Conservation (phyloP, 2,113 vertebrate genomes). For the Calyptommatus sinebrachiatus region DNA sequence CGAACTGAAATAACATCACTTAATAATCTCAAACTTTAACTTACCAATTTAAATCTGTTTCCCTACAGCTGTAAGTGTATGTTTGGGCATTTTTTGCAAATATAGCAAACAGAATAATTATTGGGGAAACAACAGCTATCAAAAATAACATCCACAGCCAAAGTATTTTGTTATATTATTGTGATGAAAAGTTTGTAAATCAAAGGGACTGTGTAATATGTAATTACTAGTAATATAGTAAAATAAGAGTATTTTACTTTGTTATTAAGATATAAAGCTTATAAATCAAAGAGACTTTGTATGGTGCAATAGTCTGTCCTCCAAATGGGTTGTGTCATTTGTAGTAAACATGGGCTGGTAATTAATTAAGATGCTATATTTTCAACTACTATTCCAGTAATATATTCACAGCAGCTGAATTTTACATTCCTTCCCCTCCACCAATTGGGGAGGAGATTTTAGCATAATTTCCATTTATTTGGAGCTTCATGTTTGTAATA, state of each 20-base stretch:
- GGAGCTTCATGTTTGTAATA: slow-evolving; percentile 57
- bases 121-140: neutral
- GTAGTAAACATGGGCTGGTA: slow-evolving; percentile 33
- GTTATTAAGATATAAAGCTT: neutral
- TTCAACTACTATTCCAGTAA: slow-evolving; percentile 44
- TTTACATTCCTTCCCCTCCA: slow-evolving; percentile 38
- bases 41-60: slow-evolving; percentile 1
- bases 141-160: slow-evolving; percentile 11
- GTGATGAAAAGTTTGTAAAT: neutral
- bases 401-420: slow-evolving; percentile 44
- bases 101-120: slow-evolving; percentile 4
- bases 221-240: too few relatives aligned
- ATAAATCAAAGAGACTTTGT: slow-evolving; percentile 27
- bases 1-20: neutral
- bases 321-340: slow-evolving; percentile 49
- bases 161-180: neutral
- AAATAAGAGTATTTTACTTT: neutral
- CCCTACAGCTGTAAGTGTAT: neutral
- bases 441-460: slow-evolving; percentile 44
- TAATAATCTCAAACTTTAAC: neutral
- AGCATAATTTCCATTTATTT: slow-evolving; percentile 58
- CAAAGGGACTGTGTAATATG: slow-evolving; percentile 25
- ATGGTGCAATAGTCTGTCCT: slow-evolving; percentile 28
- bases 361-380: slow-evolving; percentile 39
- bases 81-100: neutral